Percentiles rank a stretch among this genome's conserved stretches.
Evolutionary conservation across 2,113 vertebrate genomes (phyloP).

Genomic region (Datnioides undecimradiatus): DNA sequence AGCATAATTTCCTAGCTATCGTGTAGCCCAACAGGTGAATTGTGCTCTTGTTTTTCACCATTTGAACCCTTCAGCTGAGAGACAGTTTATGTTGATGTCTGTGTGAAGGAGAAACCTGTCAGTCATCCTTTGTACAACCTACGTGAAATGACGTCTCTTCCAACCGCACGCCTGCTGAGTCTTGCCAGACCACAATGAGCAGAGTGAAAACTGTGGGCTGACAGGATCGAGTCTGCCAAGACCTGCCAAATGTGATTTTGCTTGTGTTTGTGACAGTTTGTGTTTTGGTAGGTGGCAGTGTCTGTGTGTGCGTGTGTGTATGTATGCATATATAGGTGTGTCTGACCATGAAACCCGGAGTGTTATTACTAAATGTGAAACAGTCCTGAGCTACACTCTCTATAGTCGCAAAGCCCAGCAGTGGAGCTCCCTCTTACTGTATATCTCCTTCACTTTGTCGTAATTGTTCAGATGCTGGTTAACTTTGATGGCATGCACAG

Average conservation of each 20-base stretch:
- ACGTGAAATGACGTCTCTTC: conserved; percentile 13
- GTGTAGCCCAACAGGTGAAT: neutral
- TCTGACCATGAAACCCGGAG: conserved; percentile 16
- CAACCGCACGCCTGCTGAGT: conserved; percentile 25
- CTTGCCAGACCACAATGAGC: conserved; percentile 42
- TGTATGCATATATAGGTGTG: neutral
- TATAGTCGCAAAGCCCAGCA: neutral
- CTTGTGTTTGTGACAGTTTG: conserved; percentile 13
- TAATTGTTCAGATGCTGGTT: conserved; percentile 23
- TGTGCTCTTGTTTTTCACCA: neutral
- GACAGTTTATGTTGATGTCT: conserved; percentile 14
- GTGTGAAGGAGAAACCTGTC: neutral
- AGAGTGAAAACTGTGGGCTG: conserved; percentile 30
- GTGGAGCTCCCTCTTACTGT: neutral
- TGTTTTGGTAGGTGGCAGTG: conserved; percentile 19
- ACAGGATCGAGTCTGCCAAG: conserved; percentile 6
- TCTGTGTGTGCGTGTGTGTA: conserved; percentile 13
- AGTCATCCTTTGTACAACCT: neutral
- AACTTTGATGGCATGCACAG: conserved; percentile 21
- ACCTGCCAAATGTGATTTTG: conserved; percentile 14
- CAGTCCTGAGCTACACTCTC: neutral
- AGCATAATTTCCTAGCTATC: neutral
- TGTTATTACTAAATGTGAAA: conserved; percentile 22
- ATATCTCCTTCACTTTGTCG: neutral
- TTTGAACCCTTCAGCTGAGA: neutral